These are phyloP conservation scores for Leptobrachium ailaonicum DNA, from an alignment of 2,113 vertebrate species.

Conservation along the genomic window DNA sequence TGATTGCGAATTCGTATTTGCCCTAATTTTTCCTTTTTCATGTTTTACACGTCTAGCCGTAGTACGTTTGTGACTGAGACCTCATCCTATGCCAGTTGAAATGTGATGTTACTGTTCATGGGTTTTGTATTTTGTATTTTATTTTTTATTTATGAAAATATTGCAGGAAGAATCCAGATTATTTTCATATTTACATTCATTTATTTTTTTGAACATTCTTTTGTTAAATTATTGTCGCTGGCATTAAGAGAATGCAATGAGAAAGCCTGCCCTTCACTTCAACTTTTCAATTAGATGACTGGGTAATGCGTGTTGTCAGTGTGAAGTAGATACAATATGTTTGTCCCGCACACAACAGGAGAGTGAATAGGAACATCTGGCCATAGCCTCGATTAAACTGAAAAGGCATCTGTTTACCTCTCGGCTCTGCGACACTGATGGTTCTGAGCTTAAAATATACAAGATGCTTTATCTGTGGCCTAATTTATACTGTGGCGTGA, in stretches of 20 bases:
- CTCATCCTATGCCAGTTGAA: conserved; percentile 7
- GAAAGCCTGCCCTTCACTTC: conserved; percentile 70
- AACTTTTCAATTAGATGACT: conserved; percentile 66
- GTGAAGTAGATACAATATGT: conserved; percentile 77
- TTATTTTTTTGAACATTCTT: conserved; percentile 49
- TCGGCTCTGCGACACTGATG: conserved; percentile 81
- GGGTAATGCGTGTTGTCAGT: conserved; percentile 77
- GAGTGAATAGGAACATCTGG: conserved; percentile 79
- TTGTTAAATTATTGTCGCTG: conserved; percentile 62
- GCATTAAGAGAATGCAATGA: conserved; percentile 57
- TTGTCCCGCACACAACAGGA: conserved; percentile 69
- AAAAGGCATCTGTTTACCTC: conserved; percentile 89
- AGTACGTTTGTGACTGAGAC: not conserved
- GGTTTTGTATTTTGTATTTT: not conserved
- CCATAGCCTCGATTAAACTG: conserved; percentile 70
- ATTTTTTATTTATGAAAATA: too few relatives aligned
- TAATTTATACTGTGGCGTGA: conserved; percentile 77
- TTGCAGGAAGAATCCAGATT: not conserved
- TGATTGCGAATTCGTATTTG: too few relatives aligned
- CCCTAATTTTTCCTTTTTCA: too few relatives aligned
- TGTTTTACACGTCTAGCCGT: too few relatives aligned
- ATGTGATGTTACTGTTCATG: not conserved
- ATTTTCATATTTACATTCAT: conserved; percentile 8
- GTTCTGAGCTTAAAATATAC: conserved; percentile 82
- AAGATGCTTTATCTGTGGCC: conserved; percentile 77